Conservation (phyloP, 2,797 vertebrate species). For the Artibeus jamaicensis region DNA sequence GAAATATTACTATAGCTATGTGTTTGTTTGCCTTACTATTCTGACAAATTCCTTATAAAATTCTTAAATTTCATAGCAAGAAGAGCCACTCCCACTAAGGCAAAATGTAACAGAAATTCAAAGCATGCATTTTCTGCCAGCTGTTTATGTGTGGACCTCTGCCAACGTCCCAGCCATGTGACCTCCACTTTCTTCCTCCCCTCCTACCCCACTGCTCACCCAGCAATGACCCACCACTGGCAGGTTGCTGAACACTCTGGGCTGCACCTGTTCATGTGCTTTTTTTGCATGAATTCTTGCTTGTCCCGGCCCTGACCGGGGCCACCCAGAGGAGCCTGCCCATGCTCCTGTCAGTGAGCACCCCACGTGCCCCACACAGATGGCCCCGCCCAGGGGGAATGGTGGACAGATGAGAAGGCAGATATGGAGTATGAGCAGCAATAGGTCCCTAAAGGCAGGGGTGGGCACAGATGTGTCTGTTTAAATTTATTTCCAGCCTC, state of each 20-base stretch:
- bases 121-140: not conserved
- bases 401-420: not conserved
- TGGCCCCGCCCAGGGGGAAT: accelerated
- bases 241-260: no score
- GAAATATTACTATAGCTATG: not conserved
- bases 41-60: not conserved
- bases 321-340: not conserved
- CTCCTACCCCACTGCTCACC: not conserved
- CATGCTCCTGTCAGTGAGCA: accelerated
- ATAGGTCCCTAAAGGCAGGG: not conserved
- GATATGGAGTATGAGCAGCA: not conserved
- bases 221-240: not conserved
- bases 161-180: accelerated
- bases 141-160: not conserved
- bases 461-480: not conserved
- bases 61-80: not conserved
- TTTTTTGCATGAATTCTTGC: not conserved
- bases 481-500: not conserved
- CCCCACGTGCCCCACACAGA: not conserved
- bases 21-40: not conserved
- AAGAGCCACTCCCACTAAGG: not conserved
- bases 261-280: not conserved
- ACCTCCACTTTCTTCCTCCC: accelerated
- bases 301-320: not conserved
- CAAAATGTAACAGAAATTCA: not conserved